Evolutionary conservation across 2,113 vertebrate genomes (phyloP), one percentile per base, ranked within the genome.

Genomic region (Miniopterus natalensis): DNA sequence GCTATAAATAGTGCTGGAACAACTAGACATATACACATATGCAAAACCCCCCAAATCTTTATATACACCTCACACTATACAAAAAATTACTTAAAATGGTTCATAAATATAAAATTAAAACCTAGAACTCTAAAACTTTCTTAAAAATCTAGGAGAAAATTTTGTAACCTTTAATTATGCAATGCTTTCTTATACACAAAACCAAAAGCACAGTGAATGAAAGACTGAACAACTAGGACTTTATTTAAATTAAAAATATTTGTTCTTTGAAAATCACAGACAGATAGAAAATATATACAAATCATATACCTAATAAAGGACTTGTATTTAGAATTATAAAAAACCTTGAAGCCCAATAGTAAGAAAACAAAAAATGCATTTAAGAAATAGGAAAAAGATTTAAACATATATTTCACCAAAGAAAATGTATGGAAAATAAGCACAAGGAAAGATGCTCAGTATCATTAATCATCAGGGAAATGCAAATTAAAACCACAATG

Each of bases 381-480:
- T 84, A 15, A 45, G 71, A 94, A 68, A 51, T 53, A 42, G 11
- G 21, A 20, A 40, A 71, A 63, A 57, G 42, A 63, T 53, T 42
- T 55, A n/a, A 91, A 68, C 40, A 70, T 6, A 29, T 15, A 66
- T 6, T 42, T 84, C 55, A 84, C 15, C 29, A 91, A 90, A 68
- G 55, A 66, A 93, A 91, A 84, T 53, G 68, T 29, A 59, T 57
- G 65, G 7, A 42, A 95, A 88, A 92, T 86, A 84, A 87, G 25
- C 51, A 92, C 8, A 49, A 8, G 17, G 45, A 81, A 53, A 94
- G 65, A 92, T 36, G 27, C 17, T 71, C 5, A 18, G 36, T 9
- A 51, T 29, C 15, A 31, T 93, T 78, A 57, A 11, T 63, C 12
- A 81, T 23, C 25, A n/a, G 8, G 15, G 47, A 90, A 81, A 45